Percentiles rank a stretch among this genome's conserved stretches.
Evolutionary conservation across 1,140 invertebrate species (phyloP).

Genomic region (Trinorchestia longiramus): DNA sequence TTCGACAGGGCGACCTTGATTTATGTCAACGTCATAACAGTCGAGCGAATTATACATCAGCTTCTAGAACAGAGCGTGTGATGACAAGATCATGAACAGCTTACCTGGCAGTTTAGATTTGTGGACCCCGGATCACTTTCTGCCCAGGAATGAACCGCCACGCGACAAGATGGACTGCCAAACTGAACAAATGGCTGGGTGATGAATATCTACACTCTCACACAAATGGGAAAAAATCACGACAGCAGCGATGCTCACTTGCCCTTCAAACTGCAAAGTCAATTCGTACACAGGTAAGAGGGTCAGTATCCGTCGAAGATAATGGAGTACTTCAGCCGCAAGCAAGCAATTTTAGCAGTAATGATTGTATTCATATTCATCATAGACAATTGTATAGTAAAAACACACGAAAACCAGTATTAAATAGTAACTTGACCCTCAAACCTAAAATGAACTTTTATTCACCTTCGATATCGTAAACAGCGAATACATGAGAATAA

Average conservation of each 20-base stretch:
- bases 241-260: neutral
- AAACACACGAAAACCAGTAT: neutral
- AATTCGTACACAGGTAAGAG: neutral
- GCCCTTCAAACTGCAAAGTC: neutral
- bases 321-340: neutral
- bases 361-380: neutral
- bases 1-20: neutral
- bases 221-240: neutral
- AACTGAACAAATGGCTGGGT: neutral
- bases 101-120: neutral
- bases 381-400: neutral
- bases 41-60: neutral
- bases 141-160: neutral
- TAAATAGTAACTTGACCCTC: neutral
- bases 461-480: neutral
- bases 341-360: neutral
- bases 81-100: neutral
- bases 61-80: neutral
- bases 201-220: neutral
- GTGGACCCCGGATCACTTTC: neutral
- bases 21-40: neutral
- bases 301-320: neutral
- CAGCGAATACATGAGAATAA: no score
- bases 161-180: neutral
- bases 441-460: neutral